Evolutionary conservation across 2,113 vertebrate genomes (phyloP).

Genomic region (Ondatra zibethicus): DNA sequence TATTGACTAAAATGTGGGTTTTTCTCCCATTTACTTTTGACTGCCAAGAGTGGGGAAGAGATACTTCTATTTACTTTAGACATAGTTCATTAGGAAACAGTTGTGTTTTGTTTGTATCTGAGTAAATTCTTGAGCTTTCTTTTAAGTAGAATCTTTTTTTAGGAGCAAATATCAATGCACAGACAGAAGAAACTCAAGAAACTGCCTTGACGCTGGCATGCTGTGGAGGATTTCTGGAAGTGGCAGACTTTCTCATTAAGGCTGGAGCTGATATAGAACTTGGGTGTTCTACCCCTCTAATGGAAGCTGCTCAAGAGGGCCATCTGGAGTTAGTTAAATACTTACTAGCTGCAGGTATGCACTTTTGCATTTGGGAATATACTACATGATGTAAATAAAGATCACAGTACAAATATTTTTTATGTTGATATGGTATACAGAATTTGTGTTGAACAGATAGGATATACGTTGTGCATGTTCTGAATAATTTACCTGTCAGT

Average conservation of each 20-base stretch:
- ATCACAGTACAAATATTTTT: conserved; percentile 22
- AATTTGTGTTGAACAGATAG: neutral
- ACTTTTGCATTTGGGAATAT: conserved; percentile 53
- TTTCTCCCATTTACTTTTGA: conserved; percentile 18
- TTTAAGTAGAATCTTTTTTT: conserved; percentile 70
- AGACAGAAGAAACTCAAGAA: conserved; percentile 99
- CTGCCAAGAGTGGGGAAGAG: neutral
- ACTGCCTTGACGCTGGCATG: conserved; percentile 97
- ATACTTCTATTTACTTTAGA: conserved; percentile 29
- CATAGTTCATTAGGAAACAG: conserved; percentile 3
- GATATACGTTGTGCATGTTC: neutral
- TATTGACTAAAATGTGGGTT: neutral
- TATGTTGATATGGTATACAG: neutral
- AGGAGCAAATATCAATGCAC: conserved; percentile 99
- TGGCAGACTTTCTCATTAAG: conserved; percentile 98
- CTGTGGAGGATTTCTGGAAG: conserved; percentile 98
- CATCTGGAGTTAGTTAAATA: conserved; percentile 99
- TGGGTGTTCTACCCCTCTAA: conserved; percentile 98
- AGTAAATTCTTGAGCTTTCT: conserved; percentile 53
- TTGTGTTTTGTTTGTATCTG: conserved; percentile 55
- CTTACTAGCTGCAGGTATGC: conserved; percentile 95
- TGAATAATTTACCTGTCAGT: neutral
- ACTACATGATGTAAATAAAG: conserved; percentile 31
- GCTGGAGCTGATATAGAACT: conserved; percentile 98
- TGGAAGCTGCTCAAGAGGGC: conserved; percentile 99